Evolutionary conservation across 2,113 vertebrate species (phyloP).

Genomic region (Phasianus colchicus): DNA sequence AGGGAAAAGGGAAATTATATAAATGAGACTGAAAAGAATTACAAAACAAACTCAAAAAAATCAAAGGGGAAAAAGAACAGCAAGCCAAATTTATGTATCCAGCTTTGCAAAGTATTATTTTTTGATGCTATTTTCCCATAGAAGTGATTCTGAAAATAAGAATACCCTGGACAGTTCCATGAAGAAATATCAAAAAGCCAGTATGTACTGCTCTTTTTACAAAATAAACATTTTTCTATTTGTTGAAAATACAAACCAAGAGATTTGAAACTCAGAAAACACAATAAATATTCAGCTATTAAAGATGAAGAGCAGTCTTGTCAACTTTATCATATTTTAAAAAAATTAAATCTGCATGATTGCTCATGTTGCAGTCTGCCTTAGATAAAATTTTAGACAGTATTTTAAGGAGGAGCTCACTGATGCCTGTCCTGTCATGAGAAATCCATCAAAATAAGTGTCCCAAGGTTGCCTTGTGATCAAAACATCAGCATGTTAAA

Average conservation of each 20-base stretch:
- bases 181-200: neutral
- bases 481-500: neutral
- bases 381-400: neutral
- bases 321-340: neutral
- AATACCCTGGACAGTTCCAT: neutral
- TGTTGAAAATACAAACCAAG: neutral
- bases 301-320: neutral
- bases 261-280: neutral
- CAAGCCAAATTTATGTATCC: constrained; percentile 32
- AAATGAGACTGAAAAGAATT: constrained; percentile 1
- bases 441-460: neutral
- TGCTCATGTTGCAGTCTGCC: neutral
- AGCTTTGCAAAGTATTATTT: neutral
- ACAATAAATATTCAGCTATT: neutral
- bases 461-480: neutral
- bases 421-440: neutral
- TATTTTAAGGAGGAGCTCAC: neutral
- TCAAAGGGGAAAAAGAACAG: neutral
- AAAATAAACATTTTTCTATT: neutral
- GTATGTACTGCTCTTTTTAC: neutral
- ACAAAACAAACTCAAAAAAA: constrained; percentile 15
- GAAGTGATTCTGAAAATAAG: constrained; percentile 3
- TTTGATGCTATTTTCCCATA: neutral
- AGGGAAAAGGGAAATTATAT: constrained; percentile 4
- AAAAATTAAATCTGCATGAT: neutral